A percentile compares a stretch with the other conserved stretches of the same genome.
Conservation (phyloP, 2,888 invertebrate genomes). For the Scaptomyza flava region DNA sequence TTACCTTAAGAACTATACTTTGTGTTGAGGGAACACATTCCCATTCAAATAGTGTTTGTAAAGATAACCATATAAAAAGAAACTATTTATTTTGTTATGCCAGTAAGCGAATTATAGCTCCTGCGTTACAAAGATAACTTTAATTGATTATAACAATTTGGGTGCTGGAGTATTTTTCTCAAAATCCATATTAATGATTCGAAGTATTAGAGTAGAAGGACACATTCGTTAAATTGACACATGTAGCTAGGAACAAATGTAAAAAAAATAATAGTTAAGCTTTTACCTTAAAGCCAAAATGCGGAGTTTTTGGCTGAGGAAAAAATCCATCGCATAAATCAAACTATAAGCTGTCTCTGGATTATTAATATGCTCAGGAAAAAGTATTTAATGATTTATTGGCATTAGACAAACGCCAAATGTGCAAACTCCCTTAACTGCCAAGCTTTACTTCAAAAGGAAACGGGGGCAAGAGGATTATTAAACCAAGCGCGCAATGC, state of each 20-base stretch:
- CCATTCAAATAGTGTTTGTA: not conserved
- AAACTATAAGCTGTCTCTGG: slow-evolving; percentile 61
- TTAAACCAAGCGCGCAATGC: slow-evolving; percentile 11
- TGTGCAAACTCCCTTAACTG: slow-evolving; percentile 11
- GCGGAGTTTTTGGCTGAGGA: slow-evolving; percentile 35
- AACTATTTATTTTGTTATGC: no score
- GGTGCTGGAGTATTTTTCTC: slow-evolving; percentile 1
- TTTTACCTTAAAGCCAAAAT: slow-evolving; percentile 27
- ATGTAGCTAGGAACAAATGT: slow-evolving; percentile 3
- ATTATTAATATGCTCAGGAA: slow-evolving; percentile 67
- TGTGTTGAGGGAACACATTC: not conserved
- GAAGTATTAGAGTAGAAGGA: not conserved
- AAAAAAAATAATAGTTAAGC: not conserved
- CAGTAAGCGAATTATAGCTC: not conserved
- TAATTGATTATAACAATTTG: slow-evolving; percentile 7
- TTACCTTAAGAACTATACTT: no score
- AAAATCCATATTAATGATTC: slow-evolving; percentile 7
- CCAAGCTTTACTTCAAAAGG: not conserved
- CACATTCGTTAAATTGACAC: slow-evolving; percentile 22
- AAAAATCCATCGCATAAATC: slow-evolving; percentile 58
- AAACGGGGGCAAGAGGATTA: slow-evolving; percentile 11
- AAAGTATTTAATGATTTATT: slow-evolving; percentile 66
- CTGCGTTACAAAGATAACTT: slow-evolving; percentile 16
- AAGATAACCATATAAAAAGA: not conserved
- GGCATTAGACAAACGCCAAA: slow-evolving; percentile 52